Percentiles rank a stretch among this genome's conserved stretches.
Conservation (phyloP, 2,113 vertebrate species). For the Cettia cetti region DNA sequence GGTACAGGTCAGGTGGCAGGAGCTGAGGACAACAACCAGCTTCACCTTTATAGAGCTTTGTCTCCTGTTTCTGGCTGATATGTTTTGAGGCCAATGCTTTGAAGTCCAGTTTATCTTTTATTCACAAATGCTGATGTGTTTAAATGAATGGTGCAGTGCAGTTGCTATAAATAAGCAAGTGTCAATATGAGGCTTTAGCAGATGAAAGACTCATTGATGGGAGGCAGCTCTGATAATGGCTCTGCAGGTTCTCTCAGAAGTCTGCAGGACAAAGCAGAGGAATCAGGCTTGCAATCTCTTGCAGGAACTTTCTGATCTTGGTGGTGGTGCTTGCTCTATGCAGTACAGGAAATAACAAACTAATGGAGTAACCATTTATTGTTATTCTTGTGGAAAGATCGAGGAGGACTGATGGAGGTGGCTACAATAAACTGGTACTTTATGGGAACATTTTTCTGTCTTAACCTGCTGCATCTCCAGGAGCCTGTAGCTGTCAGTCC, state of each 20-base stretch:
- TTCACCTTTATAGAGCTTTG: not conserved
- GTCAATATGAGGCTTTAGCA: slow-evolving; percentile 54
- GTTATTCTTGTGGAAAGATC: slow-evolving; percentile 6
- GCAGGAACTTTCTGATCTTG: slow-evolving; percentile 24
- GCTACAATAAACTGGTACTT: not conserved
- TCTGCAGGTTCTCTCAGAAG: slow-evolving; percentile 60
- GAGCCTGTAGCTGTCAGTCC: not conserved
- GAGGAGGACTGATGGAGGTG: not conserved
- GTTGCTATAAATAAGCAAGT: slow-evolving; percentile 64
- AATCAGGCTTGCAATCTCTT: not conserved
- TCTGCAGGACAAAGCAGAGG: slow-evolving; percentile 4
- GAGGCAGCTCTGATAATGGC: slow-evolving; percentile 50
- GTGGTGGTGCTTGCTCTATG: not conserved
- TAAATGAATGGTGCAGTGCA: slow-evolving; percentile 59
- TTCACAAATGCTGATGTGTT: slow-evolving; percentile 55
- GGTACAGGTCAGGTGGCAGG: not conserved
- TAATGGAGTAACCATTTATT: not conserved
- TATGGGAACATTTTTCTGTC: not conserved
- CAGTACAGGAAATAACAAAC: not conserved
- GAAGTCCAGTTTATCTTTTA: slow-evolving; percentile 58
- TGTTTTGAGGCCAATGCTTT: not conserved
- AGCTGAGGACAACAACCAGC: not conserved
- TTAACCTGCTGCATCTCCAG: not conserved
- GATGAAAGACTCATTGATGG: slow-evolving; percentile 64
- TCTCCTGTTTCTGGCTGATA: not conserved